Base-by-base conservation (phyloP, 1,140 invertebrate species). In the Anastrepha obliqua region DNA sequence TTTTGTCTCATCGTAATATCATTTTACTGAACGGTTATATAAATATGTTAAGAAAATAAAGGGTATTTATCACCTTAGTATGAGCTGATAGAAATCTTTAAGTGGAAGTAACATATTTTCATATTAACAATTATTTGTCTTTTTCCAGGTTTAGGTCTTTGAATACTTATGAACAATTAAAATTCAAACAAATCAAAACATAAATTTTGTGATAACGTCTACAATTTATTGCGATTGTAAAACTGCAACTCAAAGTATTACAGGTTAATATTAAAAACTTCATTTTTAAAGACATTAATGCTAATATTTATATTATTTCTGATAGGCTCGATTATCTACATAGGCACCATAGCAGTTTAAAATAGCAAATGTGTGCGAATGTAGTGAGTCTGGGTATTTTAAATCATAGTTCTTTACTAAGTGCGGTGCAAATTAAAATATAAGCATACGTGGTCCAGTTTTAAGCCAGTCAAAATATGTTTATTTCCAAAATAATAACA, bases 161-260 rank as follows among this genome's bases (percentile, higher is more conserved):
- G 29, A 29, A 29, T 29, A 29, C 29, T 29, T 29, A 29, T 29
- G 29, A 29, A 29, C 29, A 29, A 29, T 29, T 29, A 29, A 13
- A 62, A 17, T 5, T 62, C 60, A 11, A n/a, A 55, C 20, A 58
- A 8, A 81, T 55, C 13, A 29, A 81, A 55, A 55, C 74, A 55
- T 55, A 20, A 20, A 55, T 11, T 81, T 81, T 55, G 67, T 55
- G 17, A 81, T 86, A 62, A 86, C 29, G 51, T 86, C 85, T 86
- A 86, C 85, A 86, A 86, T 86, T 86, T 86, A 86, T 86, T 86
- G 39, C 59, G 85, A 86, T 86, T 86, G 85, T 86, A 86, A 86
- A 86, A 51, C 47, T 81, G 74, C 74, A 81, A 81, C 74, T 81
- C 74, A 81, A 47, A 81, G 5, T 81, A 55, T 81, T 81, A 81